phyloP scores from a whole-genome alignment of 1,140 invertebrate species.

The Phocides pigmalion region DNA sequence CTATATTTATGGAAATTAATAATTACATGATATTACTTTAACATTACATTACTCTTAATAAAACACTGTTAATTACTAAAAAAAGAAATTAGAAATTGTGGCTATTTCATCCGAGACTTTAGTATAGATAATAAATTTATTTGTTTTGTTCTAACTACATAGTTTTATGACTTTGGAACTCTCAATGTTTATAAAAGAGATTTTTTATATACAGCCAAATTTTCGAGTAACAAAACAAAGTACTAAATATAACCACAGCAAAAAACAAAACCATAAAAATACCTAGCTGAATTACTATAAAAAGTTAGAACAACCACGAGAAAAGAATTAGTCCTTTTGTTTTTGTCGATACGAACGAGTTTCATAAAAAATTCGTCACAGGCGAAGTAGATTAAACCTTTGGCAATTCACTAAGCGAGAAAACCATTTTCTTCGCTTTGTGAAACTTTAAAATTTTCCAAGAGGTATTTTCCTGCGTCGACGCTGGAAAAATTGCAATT shows the following conservation, averaged over 20 bases:
- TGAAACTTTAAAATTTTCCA: slow-evolving; percentile 66
- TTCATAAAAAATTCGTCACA: slow-evolving; percentile 45
- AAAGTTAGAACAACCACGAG: background rate
- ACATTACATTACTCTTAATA: too few species aligned
- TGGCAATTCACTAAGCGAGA: slow-evolving; percentile 52
- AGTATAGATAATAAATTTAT: too few species aligned
- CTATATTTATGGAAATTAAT: too few species aligned
- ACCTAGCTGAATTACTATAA: background rate
- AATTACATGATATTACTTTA: too few species aligned
- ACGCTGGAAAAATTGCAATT: slow-evolving; percentile 75
- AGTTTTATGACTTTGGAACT: too few species aligned
- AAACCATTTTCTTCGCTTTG: slow-evolving; percentile 52
- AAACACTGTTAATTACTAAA: too few species aligned
- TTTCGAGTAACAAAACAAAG: background rate
- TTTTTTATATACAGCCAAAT: background rate
- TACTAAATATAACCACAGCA: background rate
- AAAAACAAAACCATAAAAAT: background rate
- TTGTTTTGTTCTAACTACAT: too few species aligned
- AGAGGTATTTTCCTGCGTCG: slow-evolving; percentile 60
- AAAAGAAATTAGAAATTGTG: too few species aligned
- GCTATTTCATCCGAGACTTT: too few species aligned
- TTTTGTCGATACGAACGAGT: slow-evolving; percentile 13
- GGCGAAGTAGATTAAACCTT: slow-evolving; percentile 47
- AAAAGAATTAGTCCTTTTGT: slow-evolving; percentile 7
- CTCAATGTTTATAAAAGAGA: too few species aligned